phyloP scores from a whole-genome alignment of 2,113 vertebrate species.

The Poeciliopsis turrubarensis region DNA sequence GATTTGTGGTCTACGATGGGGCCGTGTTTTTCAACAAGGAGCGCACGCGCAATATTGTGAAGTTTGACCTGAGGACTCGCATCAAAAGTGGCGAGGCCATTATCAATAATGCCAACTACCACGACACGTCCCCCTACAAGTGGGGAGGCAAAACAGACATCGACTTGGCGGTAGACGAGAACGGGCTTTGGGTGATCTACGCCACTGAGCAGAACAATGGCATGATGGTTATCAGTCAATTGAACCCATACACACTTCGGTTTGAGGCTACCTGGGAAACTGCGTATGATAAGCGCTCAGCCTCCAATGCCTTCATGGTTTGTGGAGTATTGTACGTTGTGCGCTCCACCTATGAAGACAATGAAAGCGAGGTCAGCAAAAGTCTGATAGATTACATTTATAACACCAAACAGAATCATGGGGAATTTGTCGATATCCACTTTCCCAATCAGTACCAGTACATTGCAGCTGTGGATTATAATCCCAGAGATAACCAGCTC shows the following conservation, averaged over 20 bases:
- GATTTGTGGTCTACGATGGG: constrained; percentile 98
- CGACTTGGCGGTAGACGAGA: constrained; percentile 96
- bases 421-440: constrained; percentile 92
- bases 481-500: constrained; percentile 97
- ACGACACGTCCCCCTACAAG: constrained; percentile 96
- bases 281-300: constrained; percentile 93
- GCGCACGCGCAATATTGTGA: constrained; percentile 97
- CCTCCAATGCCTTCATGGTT: constrained; percentile 98
- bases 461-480: constrained; percentile 98
- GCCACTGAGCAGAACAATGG: constrained; percentile 99
- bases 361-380: constrained; percentile 96
- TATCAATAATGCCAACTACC: constrained; percentile 99
- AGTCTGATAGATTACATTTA: constrained; percentile 96
- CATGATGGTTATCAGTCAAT: constrained; percentile 97
- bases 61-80: constrained; percentile 98
- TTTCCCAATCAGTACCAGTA: constrained; percentile 99
- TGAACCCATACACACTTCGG: constrained; percentile 97
- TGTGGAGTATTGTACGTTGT: constrained; percentile 98
- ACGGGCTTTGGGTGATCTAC: constrained; percentile 98
- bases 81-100: constrained; percentile 99
- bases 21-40: constrained; percentile 99
- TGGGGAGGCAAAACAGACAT: constrained; percentile 99
- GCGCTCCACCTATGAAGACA: constrained; percentile 96
- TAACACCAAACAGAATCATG: constrained; percentile 91
- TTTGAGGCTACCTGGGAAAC: constrained; percentile 99